Evolutionary conservation across 2,113 vertebrate species (phyloP).

Genomic region (Cryptotis parvus): DNA sequence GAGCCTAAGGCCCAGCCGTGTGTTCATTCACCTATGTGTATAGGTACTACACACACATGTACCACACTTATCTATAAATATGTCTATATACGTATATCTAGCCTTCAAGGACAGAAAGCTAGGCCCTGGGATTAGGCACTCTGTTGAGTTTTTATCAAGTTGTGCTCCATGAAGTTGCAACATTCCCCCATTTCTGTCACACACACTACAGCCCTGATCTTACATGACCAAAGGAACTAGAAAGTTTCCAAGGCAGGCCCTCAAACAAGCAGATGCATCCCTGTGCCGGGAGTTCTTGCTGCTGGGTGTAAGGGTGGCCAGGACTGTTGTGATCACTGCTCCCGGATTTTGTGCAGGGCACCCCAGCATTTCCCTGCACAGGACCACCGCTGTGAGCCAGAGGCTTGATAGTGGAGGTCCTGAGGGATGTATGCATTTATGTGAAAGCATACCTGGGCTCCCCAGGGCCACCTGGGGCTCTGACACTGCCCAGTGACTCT

Average conservation of each 20-base stretch:
- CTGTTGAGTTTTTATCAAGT: not conserved
- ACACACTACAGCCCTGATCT: no score
- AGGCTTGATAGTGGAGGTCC: not conserved
- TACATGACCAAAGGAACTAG: not conserved
- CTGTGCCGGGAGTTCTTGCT: not conserved
- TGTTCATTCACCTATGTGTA: not conserved
- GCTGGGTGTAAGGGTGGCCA: not conserved
- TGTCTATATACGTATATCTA: not conserved
- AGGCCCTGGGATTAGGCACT: not conserved
- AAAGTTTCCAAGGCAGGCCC: not conserved
- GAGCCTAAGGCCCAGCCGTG: not conserved
- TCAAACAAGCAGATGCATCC: not conserved
- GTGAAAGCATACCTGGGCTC: slow-evolving; percentile 52
- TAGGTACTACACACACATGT: not conserved
- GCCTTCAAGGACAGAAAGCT: not conserved
- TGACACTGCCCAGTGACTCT: not conserved
- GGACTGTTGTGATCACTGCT: no score
- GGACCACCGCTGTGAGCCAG: not conserved
- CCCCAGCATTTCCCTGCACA: no score
- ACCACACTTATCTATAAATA: not conserved
- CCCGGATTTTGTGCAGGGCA: no score
- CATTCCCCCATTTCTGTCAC: not conserved
- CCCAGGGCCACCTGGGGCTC: not conserved
- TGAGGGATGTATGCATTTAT: not conserved
- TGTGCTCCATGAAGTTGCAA: slow-evolving; percentile 31